Base-by-base conservation (phyloP, 2,888 invertebrate species). In the Maniola hyperantus region DNA sequence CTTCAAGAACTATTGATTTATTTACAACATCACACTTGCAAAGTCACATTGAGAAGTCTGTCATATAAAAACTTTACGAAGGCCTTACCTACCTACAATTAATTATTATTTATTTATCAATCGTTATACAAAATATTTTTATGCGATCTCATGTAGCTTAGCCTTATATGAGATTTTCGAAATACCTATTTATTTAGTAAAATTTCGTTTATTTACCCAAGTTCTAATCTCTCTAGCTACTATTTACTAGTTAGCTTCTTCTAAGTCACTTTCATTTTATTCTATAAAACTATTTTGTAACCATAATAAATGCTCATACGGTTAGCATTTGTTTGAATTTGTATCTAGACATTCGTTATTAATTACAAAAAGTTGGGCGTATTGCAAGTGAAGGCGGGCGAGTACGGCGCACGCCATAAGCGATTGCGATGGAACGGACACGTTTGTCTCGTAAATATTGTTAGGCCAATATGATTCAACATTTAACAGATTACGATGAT, bases 61-160 rank as follows among this genome's bases (percentile, higher is more conserved):
- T 87, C 83, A 86, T 89, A 88, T 91, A 90, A 89, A 90, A 89
- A 88, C 84, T 84, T 88, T 86, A 87, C 81, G 83, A 86, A 89
- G 84, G 82, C 71, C 71, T 81, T 88, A 88, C 72, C 81, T 88
- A 87, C 80, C 74, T 82, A 85, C 69, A 74, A 70, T 78, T 87
- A 51, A 11, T 11, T 26, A 18, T 10, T 13, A 18, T 18, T 8
- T 8, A 39, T 42, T 26, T 20, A 84, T 86, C 83, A 85, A 88
- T 89, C 83, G 87, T 89, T 90, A 91, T 91, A 91, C 88, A 91
- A 91, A 91, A 91, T 90, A 91, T 88, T 79, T 87, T 85, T 83
- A 83, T 80, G 80, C 80, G 82, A 80, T 89, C 84, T 88, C 83
- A 86, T 81, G 79, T 84, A 85, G 86, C 82, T 84, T 84, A 85